Evolutionary conservation across 1,140 invertebrate species (phyloP).

Genomic region (Drosophila ironensis): DNA sequence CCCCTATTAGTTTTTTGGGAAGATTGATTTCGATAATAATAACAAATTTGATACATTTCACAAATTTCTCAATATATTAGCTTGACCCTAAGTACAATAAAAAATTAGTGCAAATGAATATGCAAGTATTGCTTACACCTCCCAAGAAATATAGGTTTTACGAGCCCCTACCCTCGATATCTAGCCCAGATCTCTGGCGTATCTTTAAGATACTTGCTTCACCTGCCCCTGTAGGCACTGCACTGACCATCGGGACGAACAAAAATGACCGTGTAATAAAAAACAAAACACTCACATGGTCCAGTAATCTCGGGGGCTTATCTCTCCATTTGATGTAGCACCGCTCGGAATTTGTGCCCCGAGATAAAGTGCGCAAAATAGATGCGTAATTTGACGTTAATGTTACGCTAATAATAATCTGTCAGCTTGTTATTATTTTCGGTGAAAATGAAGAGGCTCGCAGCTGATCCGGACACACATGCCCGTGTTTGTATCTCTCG

Average conservation of each 20-base stretch:
- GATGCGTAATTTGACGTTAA: constrained; percentile 81
- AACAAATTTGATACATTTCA: no score
- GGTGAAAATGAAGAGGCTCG: constrained; percentile 4
- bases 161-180: no score
- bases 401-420: constrained; percentile 82
- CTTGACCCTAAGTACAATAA: no score
- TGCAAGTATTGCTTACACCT: no score
- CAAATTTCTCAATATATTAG: no score
- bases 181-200: no score
- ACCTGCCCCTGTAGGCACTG: constrained; percentile 31
- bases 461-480: constrained; percentile 51
- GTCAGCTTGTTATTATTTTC: constrained; percentile 67
- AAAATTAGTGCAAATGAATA: no score
- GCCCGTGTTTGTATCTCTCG: constrained; percentile 6
- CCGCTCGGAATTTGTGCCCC: constrained; percentile 20
- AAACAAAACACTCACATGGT: constrained; percentile 19
- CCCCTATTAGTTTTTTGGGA: no score
- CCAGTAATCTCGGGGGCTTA: constrained; percentile 23
- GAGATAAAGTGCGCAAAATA: constrained; percentile 78
- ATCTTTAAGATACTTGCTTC: constrained; percentile 14
- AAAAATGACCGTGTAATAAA: neutral
- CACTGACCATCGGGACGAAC: constrained; percentile 22
- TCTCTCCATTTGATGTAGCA: constrained; percentile 25
- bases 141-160: no score
- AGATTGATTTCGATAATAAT: no score